Base-by-base conservation (phyloP, 2,797 vertebrate species). In the Chaetophractus vellerosus region DNA sequence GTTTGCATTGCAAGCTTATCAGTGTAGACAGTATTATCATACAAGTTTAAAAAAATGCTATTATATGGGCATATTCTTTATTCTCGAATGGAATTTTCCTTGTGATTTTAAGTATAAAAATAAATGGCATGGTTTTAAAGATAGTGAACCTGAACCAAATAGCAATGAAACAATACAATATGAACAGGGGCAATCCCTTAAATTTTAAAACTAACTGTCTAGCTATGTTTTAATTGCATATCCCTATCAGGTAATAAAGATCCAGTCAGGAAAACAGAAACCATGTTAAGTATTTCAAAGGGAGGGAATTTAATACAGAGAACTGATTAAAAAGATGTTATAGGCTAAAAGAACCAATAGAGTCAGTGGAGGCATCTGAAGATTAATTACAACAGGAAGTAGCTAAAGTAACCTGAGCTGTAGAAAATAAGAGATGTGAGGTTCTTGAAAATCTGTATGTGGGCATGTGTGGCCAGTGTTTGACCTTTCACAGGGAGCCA, bases 221-320 rank as follows among this genome's bases (percentile, higher is more conserved):
- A 61, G 2, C 28, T 86, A 9, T 7, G 2, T 82, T 96, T 91
- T 78, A 82, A 82, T 63, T 80, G 24, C 38, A 81, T 68, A 78
- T 59, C 90, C 11, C 87, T 91, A 38, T 75, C 33, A 75, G 21
- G 21, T 89, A 89, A 86, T 24, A 64, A 8, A 6, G 19, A 88
- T 72, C 19, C 24, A 83, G n/a, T 87, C 28, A 75, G 55, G 31
- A 71, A 83, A 92, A 82, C 14, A 83, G 55, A 94, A 87, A 63
- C n/a, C 76, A 24, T 28, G 26, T 33, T 36, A 74, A 1, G 31
- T 64, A 68, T 94, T 95, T 87, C 15, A 82, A 89, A 80, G 11
- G 81, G 38, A 91, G n/a, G 26, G 2, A 61, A 80, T 83, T 64
- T 61, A 75, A 80, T 71, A 31, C 21, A 78, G 9, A 80, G 8